Evolutionary conservation across 2,888 invertebrate species (phyloP).

Genomic region (Morpho achilles): DNA sequence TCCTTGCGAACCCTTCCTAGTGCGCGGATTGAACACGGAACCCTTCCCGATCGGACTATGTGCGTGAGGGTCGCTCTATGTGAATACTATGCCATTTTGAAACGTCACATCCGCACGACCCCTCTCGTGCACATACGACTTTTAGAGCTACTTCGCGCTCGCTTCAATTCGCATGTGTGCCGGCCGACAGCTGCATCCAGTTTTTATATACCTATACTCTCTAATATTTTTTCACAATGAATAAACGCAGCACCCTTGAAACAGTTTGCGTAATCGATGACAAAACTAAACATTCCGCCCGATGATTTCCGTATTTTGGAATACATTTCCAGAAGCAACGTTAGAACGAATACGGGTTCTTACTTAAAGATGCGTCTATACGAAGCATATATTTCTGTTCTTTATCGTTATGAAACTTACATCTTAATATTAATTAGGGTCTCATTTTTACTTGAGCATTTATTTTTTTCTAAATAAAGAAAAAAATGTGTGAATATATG

Average conservation of each 20-base stretch:
- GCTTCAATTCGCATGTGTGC: constrained; percentile 78
- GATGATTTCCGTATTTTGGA: constrained; percentile 78
- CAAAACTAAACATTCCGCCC: constrained; percentile 80
- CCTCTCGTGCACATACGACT: constrained; percentile 42
- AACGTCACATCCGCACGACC: constrained; percentile 40
- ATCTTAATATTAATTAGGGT: too few relatives aligned
- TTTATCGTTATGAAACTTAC: too few relatives aligned
- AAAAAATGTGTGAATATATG: constrained; percentile 24
- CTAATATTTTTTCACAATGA: constrained; percentile 77
- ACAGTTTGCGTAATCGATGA: constrained; percentile 80
- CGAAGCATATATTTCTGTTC: too few relatives aligned
- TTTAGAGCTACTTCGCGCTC: constrained; percentile 38
- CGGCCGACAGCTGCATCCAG: constrained; percentile 72
- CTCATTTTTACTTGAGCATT: too few relatives aligned
- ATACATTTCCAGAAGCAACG: constrained; percentile 37
- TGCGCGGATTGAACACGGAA: constrained; percentile 66
- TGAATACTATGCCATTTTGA: constrained; percentile 32
- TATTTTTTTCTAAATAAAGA: too few relatives aligned
- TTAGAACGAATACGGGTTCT: background rate
- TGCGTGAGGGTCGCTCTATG: constrained; percentile 54
- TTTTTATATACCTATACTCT: constrained; percentile 72
- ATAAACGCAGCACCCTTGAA: constrained; percentile 73
- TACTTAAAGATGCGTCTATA: too few relatives aligned
- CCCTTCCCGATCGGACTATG: constrained; percentile 62
- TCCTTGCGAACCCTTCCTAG: constrained; percentile 73